phyloP scores from a whole-genome alignment of 2,113 vertebrate species.

The Albula glossodonta region DNA sequence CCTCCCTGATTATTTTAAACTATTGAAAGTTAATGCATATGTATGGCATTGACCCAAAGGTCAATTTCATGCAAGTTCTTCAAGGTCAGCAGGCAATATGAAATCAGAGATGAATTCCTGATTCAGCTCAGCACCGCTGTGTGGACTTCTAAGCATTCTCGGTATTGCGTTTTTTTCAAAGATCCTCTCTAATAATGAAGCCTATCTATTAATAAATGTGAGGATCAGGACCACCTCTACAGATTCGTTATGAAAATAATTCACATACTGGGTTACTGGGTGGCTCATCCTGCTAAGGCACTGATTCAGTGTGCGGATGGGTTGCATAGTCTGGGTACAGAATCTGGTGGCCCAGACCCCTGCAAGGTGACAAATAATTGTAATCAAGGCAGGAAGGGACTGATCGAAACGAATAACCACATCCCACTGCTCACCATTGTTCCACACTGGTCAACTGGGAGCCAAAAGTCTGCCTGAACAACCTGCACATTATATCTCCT shows the following conservation, averaged over 20 bases:
- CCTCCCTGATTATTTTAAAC: slow-evolving; percentile 5
- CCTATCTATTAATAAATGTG: background rate
- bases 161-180: background rate
- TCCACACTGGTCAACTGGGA: too few relatives aligned
- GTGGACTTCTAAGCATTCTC: background rate
- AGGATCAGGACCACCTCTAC: background rate
- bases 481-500: too few relatives aligned
- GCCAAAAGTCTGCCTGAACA: too few relatives aligned
- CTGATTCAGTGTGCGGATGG: too few relatives aligned
- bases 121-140: background rate
- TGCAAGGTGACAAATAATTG: too few relatives aligned
- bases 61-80: slow-evolving; percentile 20
- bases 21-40: slow-evolving; percentile 14
- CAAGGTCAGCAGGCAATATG: slow-evolving; percentile 5
- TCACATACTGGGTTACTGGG: too few relatives aligned
- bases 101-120: slow-evolving; percentile 3
- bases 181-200: background rate
- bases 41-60: slow-evolving; percentile 14
- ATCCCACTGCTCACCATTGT: too few relatives aligned
- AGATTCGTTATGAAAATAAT: background rate
- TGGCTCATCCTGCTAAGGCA: too few relatives aligned
- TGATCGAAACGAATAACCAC: too few relatives aligned
- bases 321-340: too few relatives aligned
- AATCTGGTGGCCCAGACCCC: too few relatives aligned
- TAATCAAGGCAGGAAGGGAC: too few relatives aligned